Percentiles rank a stretch among this genome's conserved stretches.
Conservation (phyloP, 1,140 invertebrate species). For the Riptortus pedestris region DNA sequence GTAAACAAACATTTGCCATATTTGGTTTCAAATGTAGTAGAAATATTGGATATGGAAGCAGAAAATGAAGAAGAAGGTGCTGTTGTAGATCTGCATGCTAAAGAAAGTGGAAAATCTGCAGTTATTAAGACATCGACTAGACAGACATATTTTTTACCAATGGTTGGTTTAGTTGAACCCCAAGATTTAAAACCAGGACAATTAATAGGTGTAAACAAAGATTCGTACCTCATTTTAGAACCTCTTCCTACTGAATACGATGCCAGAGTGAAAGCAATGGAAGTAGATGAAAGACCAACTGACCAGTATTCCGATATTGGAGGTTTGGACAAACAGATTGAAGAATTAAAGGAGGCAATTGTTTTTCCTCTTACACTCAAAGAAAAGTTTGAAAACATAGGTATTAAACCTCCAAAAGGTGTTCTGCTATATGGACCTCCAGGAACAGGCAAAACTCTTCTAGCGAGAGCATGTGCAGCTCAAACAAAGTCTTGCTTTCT, state of each 20-base stretch:
- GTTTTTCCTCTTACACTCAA: slow-evolving; percentile 98
- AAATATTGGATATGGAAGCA: slow-evolving; percentile 90
- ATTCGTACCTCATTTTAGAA: slow-evolving; percentile 95
- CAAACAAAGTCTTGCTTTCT: slow-evolving; percentile 97
- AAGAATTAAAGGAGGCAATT: slow-evolving; percentile 87
- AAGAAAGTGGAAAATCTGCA: slow-evolving; percentile 92
- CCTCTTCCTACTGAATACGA: slow-evolving; percentile 91
- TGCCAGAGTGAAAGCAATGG: slow-evolving; percentile 97
- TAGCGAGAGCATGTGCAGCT: slow-evolving; percentile 92
- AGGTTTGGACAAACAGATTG: slow-evolving; percentile 95
- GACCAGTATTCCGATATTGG: slow-evolving; percentile 99
- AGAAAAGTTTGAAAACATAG: slow-evolving; percentile 93
- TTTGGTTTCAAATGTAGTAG: slow-evolving; percentile 96
- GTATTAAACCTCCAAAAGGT: slow-evolving; percentile 94
- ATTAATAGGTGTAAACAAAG: slow-evolving; percentile 96
- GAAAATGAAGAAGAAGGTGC: slow-evolving; percentile 90
- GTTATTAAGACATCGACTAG: slow-evolving; percentile 98
- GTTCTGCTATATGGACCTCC: slow-evolving; percentile 81
- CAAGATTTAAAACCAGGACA: slow-evolving; percentile 96
- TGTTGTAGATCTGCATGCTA: slow-evolving; percentile 62
- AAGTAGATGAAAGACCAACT: slow-evolving; percentile 95
- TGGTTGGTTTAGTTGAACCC: slow-evolving; percentile 94
- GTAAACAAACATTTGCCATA: slow-evolving; percentile 98
- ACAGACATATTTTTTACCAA: slow-evolving; percentile 96
- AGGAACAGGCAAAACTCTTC: slow-evolving; percentile 81